Percentiles rank a stretch among this genome's conserved stretches.
Conservation (phyloP, 2,797 vertebrate genomes). For the Tenualosa ilisha region DNA sequence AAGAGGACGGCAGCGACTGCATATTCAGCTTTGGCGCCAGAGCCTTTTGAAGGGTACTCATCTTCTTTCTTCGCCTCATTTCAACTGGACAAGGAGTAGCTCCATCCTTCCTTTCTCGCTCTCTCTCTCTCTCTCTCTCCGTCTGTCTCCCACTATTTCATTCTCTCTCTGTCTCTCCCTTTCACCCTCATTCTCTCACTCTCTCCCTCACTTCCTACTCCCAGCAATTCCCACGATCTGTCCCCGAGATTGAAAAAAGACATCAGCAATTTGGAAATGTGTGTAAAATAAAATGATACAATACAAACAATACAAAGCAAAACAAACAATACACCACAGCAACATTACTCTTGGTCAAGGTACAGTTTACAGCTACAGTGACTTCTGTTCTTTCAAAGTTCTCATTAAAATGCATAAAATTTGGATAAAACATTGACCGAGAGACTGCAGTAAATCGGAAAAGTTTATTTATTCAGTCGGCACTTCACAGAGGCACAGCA, state of each 20-base stretch:
- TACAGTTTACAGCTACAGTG: not conserved
- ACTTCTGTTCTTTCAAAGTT: not conserved
- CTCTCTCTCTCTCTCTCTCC: not conserved
- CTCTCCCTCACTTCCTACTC: not conserved
- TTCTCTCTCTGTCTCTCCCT: not conserved
- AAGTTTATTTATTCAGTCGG: not conserved
- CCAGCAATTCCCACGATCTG: not conserved
- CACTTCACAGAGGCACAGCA: not conserved
- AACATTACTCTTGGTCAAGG: not conserved
- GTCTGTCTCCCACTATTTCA: constrained; percentile 12
- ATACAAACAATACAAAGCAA: not conserved
- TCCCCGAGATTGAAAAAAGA: not conserved
- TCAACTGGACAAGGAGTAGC: constrained; percentile 46
- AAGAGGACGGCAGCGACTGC: not conserved
- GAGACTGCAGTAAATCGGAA: not conserved
- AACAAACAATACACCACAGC: not conserved
- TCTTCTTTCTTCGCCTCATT: constrained; percentile 52
- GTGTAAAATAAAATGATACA: not conserved
- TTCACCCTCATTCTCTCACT: not conserved
- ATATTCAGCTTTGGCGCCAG: constrained; percentile 49
- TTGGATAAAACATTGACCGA: constrained; percentile 8
- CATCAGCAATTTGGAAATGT: not conserved
- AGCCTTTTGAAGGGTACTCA: constrained; percentile 48
- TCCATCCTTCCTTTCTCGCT: not conserved
- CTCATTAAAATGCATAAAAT: not conserved